These are phyloP conservation scores for Turritopsis rubra DNA, from an alignment of 30 jellyfish, hydroid and myxozoan genomes.

Conservation along the genomic window DNA sequence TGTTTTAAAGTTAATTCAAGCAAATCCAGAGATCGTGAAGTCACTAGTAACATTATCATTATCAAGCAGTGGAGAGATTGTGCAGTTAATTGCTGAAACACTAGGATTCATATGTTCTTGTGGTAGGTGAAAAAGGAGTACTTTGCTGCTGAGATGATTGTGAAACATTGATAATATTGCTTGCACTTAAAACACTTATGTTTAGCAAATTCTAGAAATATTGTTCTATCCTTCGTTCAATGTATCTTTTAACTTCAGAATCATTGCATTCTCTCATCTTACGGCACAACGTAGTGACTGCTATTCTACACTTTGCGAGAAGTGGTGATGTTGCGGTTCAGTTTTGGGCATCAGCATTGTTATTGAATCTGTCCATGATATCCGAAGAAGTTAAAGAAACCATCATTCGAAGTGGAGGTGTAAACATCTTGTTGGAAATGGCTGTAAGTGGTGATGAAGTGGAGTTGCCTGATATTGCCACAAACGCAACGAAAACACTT, in stretches of 20 bases:
- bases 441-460: conserved; percentile 69
- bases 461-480: conserved; percentile 64
- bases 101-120: conserved; percentile 85
- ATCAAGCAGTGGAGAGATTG: conserved; percentile 42
- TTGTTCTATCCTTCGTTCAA: background rate
- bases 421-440: conserved; percentile 56
- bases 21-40: conserved; percentile 56
- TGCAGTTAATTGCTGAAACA: conserved; percentile 78
- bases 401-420: conserved; percentile 75
- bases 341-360: conserved; percentile 88
- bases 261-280: conserved; percentile 35
- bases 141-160: no score
- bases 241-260: conserved; percentile 42
- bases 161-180: no score
- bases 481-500: conserved; percentile 72
- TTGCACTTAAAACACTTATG: no score
- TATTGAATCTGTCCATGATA: conserved; percentile 64
- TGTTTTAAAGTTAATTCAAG: conserved; percentile 40
- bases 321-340: conserved; percentile 53
- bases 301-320: conserved; percentile 40
- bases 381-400: conserved; percentile 68
- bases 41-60: conserved; percentile 39
- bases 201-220: background rate
- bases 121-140: conserved; percentile 30
- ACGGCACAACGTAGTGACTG: conserved; percentile 50